Evolutionary conservation across 2,113 vertebrate species (phyloP).

Genomic region (Speoplatyrhinus poulsoni): DNA sequence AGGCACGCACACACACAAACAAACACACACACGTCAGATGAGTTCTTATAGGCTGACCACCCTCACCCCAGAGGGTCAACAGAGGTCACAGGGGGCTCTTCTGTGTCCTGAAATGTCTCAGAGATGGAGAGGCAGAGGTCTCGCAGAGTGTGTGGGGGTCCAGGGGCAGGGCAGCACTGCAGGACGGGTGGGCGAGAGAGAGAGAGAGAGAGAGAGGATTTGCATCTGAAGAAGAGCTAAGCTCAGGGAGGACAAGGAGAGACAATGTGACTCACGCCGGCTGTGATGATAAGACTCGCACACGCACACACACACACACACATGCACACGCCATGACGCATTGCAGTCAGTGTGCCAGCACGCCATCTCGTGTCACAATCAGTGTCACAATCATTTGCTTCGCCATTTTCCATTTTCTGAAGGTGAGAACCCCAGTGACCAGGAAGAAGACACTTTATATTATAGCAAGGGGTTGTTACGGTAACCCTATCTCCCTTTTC

Average conservation of each 20-base stretch:
- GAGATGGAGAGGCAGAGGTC: too few relatives aligned
- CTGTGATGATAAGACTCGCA: neutral
- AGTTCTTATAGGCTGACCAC: too few relatives aligned
- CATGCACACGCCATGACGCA: neutral
- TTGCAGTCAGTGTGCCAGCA: slow-evolving; percentile 1
- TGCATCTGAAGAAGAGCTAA: neutral
- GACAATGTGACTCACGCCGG: neutral
- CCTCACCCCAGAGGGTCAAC: too few relatives aligned
- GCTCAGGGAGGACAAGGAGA: neutral
- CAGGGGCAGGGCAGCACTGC: too few relatives aligned
- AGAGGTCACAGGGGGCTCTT: too few relatives aligned
- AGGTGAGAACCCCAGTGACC: slow-evolving; percentile 33
- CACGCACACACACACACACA: slow-evolving; percentile 1
- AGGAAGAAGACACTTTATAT: slow-evolving; percentile 31
- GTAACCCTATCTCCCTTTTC: slow-evolving; percentile 15
- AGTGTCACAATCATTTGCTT: slow-evolving; percentile 29
- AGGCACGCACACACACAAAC: too few relatives aligned
- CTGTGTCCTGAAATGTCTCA: too few relatives aligned
- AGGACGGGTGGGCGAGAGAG: neutral
- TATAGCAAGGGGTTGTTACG: slow-evolving; percentile 3
- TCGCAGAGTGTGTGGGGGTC: too few relatives aligned
- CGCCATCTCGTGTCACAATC: slow-evolving; percentile 11
- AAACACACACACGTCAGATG: too few relatives aligned
- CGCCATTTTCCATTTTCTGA: slow-evolving; percentile 19
- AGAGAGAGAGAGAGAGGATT: neutral